phyloP scores from a whole-genome alignment of 2,113 vertebrate species.

The Uria lomvia region DNA sequence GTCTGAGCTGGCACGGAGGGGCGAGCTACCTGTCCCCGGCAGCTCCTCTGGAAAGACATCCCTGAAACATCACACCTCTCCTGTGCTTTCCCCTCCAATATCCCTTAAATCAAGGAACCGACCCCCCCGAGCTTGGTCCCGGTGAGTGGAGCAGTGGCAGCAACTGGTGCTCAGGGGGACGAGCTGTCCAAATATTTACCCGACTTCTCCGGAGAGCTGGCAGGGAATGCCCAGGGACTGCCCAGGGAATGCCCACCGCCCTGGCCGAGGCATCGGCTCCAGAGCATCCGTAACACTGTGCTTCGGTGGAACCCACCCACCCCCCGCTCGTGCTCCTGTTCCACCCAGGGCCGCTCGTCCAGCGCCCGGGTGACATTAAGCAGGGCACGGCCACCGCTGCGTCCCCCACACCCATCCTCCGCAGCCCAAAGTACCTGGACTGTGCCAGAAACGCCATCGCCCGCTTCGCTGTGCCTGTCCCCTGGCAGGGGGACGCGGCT shows the following conservation, averaged over 20 bases:
- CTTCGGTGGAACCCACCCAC: background rate
- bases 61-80: background rate
- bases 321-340: accelerated
- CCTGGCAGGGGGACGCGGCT: background rate
- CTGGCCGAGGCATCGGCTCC: background rate
- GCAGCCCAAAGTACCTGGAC: background rate
- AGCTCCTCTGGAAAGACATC: background rate
- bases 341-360: accelerated
- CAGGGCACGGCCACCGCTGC: accelerated
- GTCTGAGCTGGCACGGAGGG: background rate
- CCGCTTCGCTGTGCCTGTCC: background rate
- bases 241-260: background rate
- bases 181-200: background rate
- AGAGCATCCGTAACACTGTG: accelerated
- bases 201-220: background rate
- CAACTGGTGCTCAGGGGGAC: background rate
- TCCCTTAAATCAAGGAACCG: background rate
- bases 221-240: background rate
- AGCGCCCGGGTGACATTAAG: background rate
- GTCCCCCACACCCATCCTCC: accelerated
- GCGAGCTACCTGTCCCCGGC: background rate
- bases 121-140: background rate
- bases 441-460: background rate
- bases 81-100: background rate
- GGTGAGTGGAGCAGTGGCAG: background rate